Percentiles rank a stretch among this genome's conserved stretches.
These are phyloP conservation scores for Bovichtus diacanthus DNA, from an alignment of 2,797 vertebrate species.

Conservation along the genomic window DNA sequence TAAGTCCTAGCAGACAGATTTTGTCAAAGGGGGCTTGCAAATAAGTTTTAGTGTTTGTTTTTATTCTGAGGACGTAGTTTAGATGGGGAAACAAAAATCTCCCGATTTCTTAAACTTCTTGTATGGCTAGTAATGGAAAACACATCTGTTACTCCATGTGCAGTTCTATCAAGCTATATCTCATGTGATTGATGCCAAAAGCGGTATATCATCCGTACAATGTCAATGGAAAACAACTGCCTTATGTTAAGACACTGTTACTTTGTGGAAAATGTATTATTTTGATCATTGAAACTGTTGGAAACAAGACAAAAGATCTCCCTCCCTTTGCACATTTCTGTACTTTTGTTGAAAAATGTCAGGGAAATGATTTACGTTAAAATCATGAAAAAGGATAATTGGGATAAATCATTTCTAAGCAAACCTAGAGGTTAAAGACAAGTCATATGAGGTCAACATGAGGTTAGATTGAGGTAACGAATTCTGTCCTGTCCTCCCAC, in stretches of 20 bases:
- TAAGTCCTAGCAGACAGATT: slow-evolving; percentile 19
- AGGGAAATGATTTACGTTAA: not conserved
- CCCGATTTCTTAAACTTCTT: not conserved
- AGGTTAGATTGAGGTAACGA: not conserved
- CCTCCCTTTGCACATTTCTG: not conserved
- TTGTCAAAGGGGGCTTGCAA: not conserved
- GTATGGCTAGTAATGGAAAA: not conserved
- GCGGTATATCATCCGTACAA: not conserved
- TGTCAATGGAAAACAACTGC: not conserved
- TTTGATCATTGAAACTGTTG: not conserved
- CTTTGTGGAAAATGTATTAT: not conserved
- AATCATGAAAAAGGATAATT: not conserved
- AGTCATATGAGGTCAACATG: not conserved
- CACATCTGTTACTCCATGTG: not conserved
- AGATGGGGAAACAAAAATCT: not conserved
- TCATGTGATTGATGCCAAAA: not conserved
- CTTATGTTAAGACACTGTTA: not conserved
- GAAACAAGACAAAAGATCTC: not conserved
- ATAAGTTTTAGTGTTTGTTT: not conserved
- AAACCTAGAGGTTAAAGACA: not conserved
- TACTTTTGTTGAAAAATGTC: too few relatives aligned
- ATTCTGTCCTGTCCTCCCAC: not conserved
- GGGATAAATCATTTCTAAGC: not conserved
- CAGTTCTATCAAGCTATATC: not conserved
- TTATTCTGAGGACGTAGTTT: not conserved